Evolutionary conservation across 2,797 vertebrate species (phyloP), one percentile per base, ranked within the genome.

Genomic region (Neosilurus hyrtlii): DNA sequence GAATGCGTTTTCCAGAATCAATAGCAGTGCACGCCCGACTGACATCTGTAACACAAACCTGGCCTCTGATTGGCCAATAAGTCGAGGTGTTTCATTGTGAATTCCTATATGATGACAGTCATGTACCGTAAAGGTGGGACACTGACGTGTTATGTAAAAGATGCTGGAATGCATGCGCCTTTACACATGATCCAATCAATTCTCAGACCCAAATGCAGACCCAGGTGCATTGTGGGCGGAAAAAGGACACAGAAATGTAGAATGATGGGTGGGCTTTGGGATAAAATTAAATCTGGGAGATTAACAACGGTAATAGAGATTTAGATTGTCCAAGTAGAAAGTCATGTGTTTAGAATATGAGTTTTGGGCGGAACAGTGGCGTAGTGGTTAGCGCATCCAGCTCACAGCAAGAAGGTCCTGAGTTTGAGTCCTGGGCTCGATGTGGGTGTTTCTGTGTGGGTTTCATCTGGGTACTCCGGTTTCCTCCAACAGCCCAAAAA

Each of bases 11-110:
- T 84, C 83, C 74, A 78, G 3, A 85, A 76, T 73, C 70, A 82
- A 87, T 66, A 87, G 79, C 62, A 49, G 52, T 14, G 59, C 35
- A 81, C 26, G 18, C 54, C 70, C 30, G 26, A 57, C 22, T 61
- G 71, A 81, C 79, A 65, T 61, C 73, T 59, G 30, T 30, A 54
- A 62, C 77, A 65, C n/a, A 77, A 61, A 22, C n/a, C 26, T 14
- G 22, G 35, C 24, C 24, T 82, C 57, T 78, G 86, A 91, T 85
- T 86, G 82, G 84, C 59, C 35, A 35, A 71, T 35, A 8, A 72
- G 62, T 57, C 22, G 79, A 86, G 85, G 83, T 35, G 85, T 89
- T 80, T 62, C 37, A 49, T 61, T 56, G 77, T 11, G 65, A 22
- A 24, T 71, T 79, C 51, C 11, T 82, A 35, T 24, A 20, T 76